Percentiles rank a stretch among this genome's conserved stretches.
phyloP scores from a whole-genome alignment of 2,113 vertebrate genomes.

The Melospiza melodia region DNA sequence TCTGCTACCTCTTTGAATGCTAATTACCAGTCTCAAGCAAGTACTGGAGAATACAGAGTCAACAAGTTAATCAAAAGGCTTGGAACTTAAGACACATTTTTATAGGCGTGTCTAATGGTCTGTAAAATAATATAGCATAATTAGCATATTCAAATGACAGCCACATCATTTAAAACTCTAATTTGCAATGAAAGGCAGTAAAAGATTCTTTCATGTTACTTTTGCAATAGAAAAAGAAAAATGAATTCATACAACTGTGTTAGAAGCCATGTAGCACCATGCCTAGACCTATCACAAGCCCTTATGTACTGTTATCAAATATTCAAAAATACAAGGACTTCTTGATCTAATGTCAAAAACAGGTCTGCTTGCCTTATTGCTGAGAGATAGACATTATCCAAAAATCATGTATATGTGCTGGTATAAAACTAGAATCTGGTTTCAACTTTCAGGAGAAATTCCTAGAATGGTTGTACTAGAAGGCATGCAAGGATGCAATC shows the following conservation, averaged over 20 bases:
- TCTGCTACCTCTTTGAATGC: conserved; percentile 66
- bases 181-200: conserved; percentile 10
- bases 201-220: background rate
- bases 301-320: background rate
- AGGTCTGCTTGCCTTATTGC: background rate
- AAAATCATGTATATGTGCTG: background rate
- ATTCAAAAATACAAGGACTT: background rate
- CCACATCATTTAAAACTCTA: conserved; percentile 21
- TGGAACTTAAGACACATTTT: conserved; percentile 26
- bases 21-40: conserved; percentile 64
- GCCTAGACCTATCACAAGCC: background rate
- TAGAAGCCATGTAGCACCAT: background rate
- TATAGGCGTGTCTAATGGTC: conserved; percentile 21
- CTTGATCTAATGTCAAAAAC: background rate
- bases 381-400: background rate
- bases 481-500: background rate
- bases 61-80: conserved; percentile 66
- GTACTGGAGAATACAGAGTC: conserved; percentile 16
- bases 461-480: background rate
- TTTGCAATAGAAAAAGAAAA: background rate
- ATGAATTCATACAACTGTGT: background rate
- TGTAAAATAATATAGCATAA: conserved; percentile 44
- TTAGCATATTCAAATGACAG: conserved; percentile 51
- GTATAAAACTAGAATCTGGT: background rate
- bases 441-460: background rate